These are phyloP conservation scores for Tenthredo notha DNA, from an alignment of 2,888 invertebrate species.

Conservation along the genomic window DNA sequence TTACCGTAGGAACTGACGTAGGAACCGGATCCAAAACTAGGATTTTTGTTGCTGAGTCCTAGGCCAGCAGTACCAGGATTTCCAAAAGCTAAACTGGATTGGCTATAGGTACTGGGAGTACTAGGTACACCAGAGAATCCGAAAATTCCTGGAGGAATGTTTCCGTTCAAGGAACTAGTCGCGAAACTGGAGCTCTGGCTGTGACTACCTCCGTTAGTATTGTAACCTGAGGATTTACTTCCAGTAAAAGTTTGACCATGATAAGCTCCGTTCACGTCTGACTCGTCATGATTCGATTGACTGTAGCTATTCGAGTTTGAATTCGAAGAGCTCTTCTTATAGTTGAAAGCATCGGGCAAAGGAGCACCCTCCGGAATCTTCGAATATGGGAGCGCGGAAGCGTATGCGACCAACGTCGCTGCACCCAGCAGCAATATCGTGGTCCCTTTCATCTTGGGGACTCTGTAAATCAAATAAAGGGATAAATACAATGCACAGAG, in stretches of 20 bases:
- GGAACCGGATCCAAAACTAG: slow-evolving; percentile 6
- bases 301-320: slow-evolving; percentile 61
- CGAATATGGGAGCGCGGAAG: slow-evolving; percentile 63
- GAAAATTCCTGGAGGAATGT: slow-evolving; percentile 55
- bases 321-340: slow-evolving; percentile 60
- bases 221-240: slow-evolving; percentile 58
- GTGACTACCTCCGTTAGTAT: slow-evolving; percentile 58
- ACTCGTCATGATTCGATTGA: slow-evolving; percentile 58
- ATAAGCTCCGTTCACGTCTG: slow-evolving; percentile 58
- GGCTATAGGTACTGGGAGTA: slow-evolving; percentile 8
- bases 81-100: neutral
- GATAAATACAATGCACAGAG: neutral
- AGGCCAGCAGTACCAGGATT: slow-evolving; percentile 58
- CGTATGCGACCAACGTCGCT: slow-evolving; percentile 61
- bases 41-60: slow-evolving; percentile 39
- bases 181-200: slow-evolving; percentile 58
- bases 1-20: slow-evolving; percentile 3
- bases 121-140: slow-evolving; percentile 35
- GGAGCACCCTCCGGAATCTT: slow-evolving; percentile 59
- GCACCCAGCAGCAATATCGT: slow-evolving; percentile 64
- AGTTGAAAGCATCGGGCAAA: slow-evolving; percentile 53
- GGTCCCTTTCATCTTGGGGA: slow-evolving; percentile 62
- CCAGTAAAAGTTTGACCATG: slow-evolving; percentile 60
- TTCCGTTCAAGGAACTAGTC: slow-evolving; percentile 58
- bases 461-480: slow-evolving; percentile 58